These are phyloP conservation scores for Petrolisthes cinctipes DNA, from an alignment of 2,888 invertebrate species.

Conservation along the genomic window DNA sequence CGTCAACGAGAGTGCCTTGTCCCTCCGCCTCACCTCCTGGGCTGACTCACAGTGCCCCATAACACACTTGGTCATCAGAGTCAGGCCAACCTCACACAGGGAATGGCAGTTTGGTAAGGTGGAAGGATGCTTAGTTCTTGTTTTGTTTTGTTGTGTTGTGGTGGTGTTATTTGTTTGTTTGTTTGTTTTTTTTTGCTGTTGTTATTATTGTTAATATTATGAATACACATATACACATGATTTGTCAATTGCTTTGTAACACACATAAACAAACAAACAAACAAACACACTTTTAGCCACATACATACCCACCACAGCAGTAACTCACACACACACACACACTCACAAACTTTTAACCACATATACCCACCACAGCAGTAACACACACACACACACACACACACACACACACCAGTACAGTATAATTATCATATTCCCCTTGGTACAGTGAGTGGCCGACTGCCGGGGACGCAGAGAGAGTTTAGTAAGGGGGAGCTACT, in stretches of 20 bases:
- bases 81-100: slow-evolving; percentile 33
- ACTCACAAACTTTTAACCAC: not conserved
- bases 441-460: slow-evolving; percentile 44
- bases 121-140: no score
- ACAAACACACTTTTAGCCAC: not conserved
- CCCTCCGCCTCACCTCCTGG: slow-evolving; percentile 45
- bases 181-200: no score
- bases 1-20: slow-evolving; percentile 53
- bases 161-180: no score
- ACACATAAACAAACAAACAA: no score
- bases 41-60: slow-evolving; percentile 55
- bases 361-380: not conserved
- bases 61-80: slow-evolving; percentile 39
- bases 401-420: not conserved
- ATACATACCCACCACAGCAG: not conserved
- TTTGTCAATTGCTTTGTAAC: no score
- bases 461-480: slow-evolving; percentile 41
- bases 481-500: slow-evolving; percentile 53
- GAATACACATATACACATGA: no score
- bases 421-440: not conserved
- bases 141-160: no score
- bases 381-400: not conserved
- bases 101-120: slow-evolving; percentile 57
- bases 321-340: not conserved
- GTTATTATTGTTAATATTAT: no score